These are phyloP conservation scores for Phrynocephalus guinanensis DNA, from an alignment of 2,797 vertebrate species.

Conservation along the genomic window DNA sequence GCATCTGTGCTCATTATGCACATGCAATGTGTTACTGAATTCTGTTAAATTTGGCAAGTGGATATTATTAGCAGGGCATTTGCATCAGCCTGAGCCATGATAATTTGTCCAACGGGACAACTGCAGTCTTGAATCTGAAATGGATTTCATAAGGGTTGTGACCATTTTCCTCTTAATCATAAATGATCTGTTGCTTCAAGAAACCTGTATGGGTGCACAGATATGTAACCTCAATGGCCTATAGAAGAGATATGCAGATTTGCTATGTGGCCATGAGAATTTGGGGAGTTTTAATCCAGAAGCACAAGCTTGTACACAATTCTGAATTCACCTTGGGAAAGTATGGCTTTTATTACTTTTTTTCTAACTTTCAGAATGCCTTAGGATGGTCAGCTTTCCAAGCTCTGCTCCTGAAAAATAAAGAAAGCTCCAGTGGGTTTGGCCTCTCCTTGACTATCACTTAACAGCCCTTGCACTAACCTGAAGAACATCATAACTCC, in stretches of 20 bases:
- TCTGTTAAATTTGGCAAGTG: slow-evolving; percentile 70
- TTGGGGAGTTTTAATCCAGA: no score
- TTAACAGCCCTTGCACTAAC: not conserved
- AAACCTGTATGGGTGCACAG: not conserved
- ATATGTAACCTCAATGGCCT: no score
- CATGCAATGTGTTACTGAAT: slow-evolving; percentile 68
- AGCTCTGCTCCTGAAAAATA: not conserved
- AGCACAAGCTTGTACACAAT: no score
- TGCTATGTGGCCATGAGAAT: no score
- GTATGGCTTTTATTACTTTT: no score
- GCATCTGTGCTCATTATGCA: slow-evolving; percentile 63
- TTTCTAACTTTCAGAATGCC: no score
- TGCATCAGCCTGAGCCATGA: slow-evolving; percentile 57
- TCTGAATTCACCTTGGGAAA: no score
- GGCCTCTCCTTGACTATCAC: not conserved
- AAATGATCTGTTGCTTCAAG: slow-evolving; percentile 22
- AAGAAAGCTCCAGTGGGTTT: not conserved
- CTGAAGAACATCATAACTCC: not conserved
- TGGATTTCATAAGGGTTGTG: slow-evolving; percentile 27
- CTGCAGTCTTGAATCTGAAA: slow-evolving; percentile 31
- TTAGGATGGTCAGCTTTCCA: no score
- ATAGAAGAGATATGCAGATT: no score
- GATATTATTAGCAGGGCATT: slow-evolving; percentile 51
- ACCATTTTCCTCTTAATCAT: not conserved
- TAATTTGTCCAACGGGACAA: slow-evolving; percentile 56